Evolutionary conservation across 2,113 vertebrate species (phyloP).

Genomic region (Nycticebus coucang): DNA sequence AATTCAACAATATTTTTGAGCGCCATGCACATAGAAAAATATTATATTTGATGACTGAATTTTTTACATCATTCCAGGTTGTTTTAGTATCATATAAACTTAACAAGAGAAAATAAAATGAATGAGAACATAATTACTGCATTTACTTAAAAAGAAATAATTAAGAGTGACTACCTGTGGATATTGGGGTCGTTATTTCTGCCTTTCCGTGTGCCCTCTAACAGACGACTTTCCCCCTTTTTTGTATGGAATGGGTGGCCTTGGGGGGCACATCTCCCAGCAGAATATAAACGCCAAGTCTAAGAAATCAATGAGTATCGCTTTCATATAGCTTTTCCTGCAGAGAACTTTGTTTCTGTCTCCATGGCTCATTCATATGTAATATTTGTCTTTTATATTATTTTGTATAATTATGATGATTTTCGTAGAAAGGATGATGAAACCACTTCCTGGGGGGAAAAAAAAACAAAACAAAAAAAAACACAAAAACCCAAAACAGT

Average conservation of each 20-base stretch:
- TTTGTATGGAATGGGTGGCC: neutral
- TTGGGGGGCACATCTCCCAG: neutral
- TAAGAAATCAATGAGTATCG: neutral
- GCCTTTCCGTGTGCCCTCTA: neutral
- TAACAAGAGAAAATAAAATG: neutral
- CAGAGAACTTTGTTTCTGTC: neutral
- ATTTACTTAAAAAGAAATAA: constrained; percentile 44
- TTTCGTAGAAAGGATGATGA: constrained; percentile 64
- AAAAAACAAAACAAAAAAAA: neutral
- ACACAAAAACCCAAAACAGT: neutral
- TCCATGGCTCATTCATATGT: constrained; percentile 54
- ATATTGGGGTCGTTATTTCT: constrained; percentile 29
- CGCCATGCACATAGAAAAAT: neutral
- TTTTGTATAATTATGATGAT: constrained; percentile 63
- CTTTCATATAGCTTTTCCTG: neutral
- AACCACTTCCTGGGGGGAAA: constrained; percentile 52
- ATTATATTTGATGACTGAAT: neutral
- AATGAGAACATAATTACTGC: constrained; percentile 38
- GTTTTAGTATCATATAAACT: neutral
- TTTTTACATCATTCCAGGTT: neutral
- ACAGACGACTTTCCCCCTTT: neutral
- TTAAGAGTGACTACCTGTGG: neutral
- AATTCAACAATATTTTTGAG: neutral
- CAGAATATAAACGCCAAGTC: neutral
- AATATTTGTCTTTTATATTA: constrained; percentile 59